These are phyloP conservation scores for Cervus canadensis DNA, from an alignment of 2,113 vertebrate genomes.

Conservation along the genomic window DNA sequence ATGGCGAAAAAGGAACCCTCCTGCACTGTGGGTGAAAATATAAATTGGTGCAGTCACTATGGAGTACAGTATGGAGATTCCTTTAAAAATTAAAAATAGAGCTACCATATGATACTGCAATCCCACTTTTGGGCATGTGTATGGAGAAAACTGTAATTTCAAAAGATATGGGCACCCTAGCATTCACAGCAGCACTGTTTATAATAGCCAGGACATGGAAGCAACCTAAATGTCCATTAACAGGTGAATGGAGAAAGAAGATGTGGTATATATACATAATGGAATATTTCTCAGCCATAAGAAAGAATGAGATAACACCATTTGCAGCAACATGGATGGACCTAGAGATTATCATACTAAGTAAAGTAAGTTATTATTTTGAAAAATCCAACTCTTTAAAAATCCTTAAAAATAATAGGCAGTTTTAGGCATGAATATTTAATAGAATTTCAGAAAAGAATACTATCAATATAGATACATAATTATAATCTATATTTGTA, in stretches of 20 bases:
- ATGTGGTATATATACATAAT: background rate
- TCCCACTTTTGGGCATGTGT: background rate
- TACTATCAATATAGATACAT: background rate
- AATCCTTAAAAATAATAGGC: background rate
- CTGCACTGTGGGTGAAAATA: background rate
- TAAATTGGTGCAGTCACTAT: background rate
- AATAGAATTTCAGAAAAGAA: background rate
- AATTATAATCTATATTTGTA: background rate
- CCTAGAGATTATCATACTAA: background rate
- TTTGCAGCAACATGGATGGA: background rate
- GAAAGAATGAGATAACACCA: background rate
- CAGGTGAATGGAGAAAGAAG: background rate
- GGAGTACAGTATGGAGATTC: background rate
- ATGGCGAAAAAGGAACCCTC: background rate
- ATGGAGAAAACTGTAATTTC: background rate
- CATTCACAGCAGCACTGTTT: background rate
- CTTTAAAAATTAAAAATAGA: background rate
- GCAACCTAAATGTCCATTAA: background rate
- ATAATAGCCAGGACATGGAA: background rate
- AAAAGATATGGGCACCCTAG: background rate
- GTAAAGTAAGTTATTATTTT: background rate
- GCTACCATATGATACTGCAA: background rate
- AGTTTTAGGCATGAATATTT: background rate
- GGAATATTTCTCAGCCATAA: background rate
- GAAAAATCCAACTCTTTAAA: constrained; percentile 27